phyloP scores from a whole-genome alignment of 2,113 vertebrate genomes.

The Sterrhoptilus dennistouni region DNA sequence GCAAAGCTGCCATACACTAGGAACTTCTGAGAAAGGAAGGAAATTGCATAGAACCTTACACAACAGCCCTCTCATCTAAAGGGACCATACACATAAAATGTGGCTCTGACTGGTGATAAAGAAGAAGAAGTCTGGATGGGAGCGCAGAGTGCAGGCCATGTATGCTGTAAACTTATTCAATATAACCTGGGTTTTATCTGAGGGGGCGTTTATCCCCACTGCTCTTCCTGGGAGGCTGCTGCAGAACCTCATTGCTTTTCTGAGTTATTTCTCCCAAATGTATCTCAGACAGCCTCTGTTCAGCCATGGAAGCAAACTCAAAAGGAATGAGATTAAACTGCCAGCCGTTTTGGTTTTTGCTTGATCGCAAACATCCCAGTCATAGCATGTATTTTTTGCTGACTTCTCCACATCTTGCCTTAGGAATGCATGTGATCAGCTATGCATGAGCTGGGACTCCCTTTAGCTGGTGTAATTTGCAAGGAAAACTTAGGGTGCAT shows the following conservation, averaged over 20 bases:
- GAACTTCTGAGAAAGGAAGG: neutral
- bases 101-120: neutral
- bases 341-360: neutral
- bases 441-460: neutral
- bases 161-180: neutral
- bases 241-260: neutral
- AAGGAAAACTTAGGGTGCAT: neutral
- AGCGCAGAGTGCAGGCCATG: neutral
- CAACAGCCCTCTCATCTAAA: neutral
- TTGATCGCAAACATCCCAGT: neutral
- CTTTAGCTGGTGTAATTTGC: neutral
- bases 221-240: neutral
- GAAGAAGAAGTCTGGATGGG: neutral
- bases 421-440: neutral
- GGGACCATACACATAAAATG: neutral
- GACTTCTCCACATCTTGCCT: neutral
- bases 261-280: neutral
- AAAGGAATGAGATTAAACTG: neutral
- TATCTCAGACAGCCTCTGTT: neutral
- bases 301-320: neutral
- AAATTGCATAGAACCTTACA: neutral
- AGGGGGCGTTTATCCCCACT: accelerated
- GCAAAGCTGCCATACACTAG: neutral
- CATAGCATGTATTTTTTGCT: neutral
- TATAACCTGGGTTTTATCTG: neutral